phyloP scores from a whole-genome alignment of 2,113 vertebrate species.

The Trematomus loennbergii region DNA sequence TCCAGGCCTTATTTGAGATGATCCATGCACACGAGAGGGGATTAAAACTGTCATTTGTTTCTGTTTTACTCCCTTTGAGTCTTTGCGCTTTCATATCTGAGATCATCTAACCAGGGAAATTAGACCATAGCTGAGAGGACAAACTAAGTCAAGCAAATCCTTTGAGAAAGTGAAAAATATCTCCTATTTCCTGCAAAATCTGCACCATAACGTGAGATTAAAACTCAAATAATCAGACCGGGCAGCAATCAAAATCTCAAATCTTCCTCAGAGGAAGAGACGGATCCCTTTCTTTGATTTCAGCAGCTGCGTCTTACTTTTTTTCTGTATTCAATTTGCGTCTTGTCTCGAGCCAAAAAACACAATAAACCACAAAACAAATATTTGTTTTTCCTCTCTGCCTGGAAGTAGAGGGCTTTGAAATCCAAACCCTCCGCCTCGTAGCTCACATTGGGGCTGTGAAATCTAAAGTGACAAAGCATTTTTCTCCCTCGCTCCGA shows the following conservation, averaged over 20 bases:
- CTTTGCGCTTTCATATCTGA: conserved; percentile 26
- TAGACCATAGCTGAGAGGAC: conserved; percentile 28
- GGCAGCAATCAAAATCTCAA: conserved; percentile 71
- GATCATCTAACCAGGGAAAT: conserved; percentile 46
- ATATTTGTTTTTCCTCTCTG: conserved; percentile 82
- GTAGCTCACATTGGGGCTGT: conserved; percentile 67
- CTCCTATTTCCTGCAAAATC: conserved; percentile 38
- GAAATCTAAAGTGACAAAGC: conserved; percentile 83
- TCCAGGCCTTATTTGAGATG: conserved; percentile 48
- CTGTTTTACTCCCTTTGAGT: conserved; percentile 11
- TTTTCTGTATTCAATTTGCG: conserved; percentile 66
- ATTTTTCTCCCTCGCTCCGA: conserved; percentile 63
- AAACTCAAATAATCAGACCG: conserved; percentile 64
- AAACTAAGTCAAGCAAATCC: conserved; percentile 47
- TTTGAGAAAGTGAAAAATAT: conserved; percentile 37
- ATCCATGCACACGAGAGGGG: conserved; percentile 3
- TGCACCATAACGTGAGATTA: conserved; percentile 60
- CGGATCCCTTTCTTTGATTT: conserved; percentile 58
- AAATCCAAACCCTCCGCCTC: conserved; percentile 72
- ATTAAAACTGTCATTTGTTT: conserved; percentile 29
- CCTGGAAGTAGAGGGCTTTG: conserved; percentile 66
- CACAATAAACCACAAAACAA: conserved; percentile 80
- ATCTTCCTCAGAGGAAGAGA: conserved; percentile 63
- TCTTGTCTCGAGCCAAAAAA: conserved; percentile 74
- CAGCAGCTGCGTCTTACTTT: conserved; percentile 61